Percentiles rank a stretch among this genome's conserved stretches.
Evolutionary conservation across 2,113 vertebrate species (phyloP).

Genomic region (Tragelaphus strepsiceros): DNA sequence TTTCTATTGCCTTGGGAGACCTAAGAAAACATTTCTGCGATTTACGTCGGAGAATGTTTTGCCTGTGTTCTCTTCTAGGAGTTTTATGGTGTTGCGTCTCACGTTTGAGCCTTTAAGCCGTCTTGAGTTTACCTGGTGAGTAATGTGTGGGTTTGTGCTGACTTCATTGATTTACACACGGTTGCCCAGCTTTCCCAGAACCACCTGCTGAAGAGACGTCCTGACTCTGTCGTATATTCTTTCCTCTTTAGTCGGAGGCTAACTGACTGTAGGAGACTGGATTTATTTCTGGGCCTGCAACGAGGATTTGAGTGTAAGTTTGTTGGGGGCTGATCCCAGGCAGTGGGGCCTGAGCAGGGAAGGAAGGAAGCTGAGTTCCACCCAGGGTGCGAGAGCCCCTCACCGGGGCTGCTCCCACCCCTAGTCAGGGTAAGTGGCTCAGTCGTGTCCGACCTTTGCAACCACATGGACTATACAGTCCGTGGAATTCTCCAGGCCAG

Average conservation of each 20-base stretch:
- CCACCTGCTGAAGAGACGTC: background rate
- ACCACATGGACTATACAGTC: background rate
- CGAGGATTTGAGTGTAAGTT: background rate
- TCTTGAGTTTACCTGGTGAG: no score
- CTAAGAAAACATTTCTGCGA: rapidly evolving
- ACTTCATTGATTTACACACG: rapidly evolving
- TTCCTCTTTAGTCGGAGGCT: background rate
- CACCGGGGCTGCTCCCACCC: rapidly evolving
- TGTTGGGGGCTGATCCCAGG: background rate
- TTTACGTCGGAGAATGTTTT: background rate
- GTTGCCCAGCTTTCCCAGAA: background rate
- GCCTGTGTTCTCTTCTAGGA: background rate
- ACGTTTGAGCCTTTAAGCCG: background rate
- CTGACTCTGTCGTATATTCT: background rate
- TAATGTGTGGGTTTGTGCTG: background rate
- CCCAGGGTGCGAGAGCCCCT: background rate
- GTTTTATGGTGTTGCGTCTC: no score
- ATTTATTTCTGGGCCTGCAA: background rate
- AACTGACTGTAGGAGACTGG: background rate
- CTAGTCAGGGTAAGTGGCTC: background rate
- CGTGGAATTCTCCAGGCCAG: background rate
- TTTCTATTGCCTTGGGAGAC: background rate
- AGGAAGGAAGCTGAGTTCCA: background rate
- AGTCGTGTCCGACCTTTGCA: rapidly evolving
- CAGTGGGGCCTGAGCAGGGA: background rate